phyloP scores from a whole-genome alignment of 2,797 vertebrate species.

The Myotis daubentonii region DNA sequence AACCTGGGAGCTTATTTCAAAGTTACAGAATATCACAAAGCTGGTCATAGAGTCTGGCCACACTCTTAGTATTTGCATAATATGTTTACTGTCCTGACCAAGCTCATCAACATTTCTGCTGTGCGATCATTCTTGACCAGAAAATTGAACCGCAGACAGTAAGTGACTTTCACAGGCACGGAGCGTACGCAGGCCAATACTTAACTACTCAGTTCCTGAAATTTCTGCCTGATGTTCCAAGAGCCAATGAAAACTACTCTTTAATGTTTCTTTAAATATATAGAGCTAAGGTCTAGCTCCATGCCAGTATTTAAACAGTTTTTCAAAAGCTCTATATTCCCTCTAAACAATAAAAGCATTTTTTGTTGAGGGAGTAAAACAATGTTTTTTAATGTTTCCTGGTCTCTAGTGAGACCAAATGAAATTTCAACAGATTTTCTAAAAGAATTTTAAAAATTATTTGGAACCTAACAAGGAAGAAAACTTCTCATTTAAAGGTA shows the following conservation, averaged over 20 bases:
- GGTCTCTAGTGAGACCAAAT: constrained; percentile 46
- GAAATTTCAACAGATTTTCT: constrained; percentile 60
- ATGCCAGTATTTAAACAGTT: background rate
- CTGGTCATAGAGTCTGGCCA: background rate
- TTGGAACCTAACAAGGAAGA: background rate
- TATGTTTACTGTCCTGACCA: background rate
- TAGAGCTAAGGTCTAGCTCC: background rate
- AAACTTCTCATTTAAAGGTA: constrained; percentile 50
- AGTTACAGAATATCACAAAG: background rate
- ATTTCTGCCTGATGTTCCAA: background rate
- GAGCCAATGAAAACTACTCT: background rate
- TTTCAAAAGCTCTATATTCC: constrained; percentile 44
- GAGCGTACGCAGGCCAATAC: background rate
- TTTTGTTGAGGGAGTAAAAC: constrained; percentile 40
- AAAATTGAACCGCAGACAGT: constrained; percentile 30
- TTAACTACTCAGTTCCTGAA: background rate
- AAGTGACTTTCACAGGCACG: background rate
- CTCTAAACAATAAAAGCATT: constrained; percentile 33
- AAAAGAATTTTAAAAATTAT: constrained; percentile 31
- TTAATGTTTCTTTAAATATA: constrained; percentile 8
- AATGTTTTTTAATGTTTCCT: constrained; percentile 32
- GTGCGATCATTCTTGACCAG: background rate
- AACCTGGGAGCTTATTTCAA: background rate
- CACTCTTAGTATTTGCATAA: background rate
- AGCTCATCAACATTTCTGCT: background rate